These are phyloP conservation scores for Drosophila navojoa DNA, from an alignment of 1,140 invertebrate species.

Conservation along the genomic window DNA sequence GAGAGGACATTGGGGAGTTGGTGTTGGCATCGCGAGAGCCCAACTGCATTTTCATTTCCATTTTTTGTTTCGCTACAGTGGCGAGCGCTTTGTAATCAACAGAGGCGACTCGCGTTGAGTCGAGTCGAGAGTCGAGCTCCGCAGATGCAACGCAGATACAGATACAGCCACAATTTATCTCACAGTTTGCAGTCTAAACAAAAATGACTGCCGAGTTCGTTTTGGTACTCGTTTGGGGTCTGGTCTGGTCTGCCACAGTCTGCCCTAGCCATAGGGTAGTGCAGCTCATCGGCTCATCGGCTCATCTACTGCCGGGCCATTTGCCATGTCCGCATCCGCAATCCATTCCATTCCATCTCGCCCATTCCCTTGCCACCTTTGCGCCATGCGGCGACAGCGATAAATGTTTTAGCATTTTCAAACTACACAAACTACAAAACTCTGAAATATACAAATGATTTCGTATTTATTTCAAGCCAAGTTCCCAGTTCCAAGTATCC, in stretches of 20 bases:
- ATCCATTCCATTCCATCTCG: constrained; percentile 39
- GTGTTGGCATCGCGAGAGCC: constrained; percentile 23
- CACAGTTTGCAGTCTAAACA: constrained; percentile 82
- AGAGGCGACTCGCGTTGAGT: constrained; percentile 13
- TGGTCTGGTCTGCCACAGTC: constrained; percentile 14
- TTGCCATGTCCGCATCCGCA: constrained; percentile 70
- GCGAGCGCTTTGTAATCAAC: constrained; percentile 72
- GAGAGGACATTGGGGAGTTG: constrained; percentile 17
- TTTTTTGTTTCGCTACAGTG: constrained; percentile 57
- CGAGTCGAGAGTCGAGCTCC: constrained; percentile 28
- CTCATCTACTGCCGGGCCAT: constrained; percentile 71
- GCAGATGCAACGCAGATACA: constrained; percentile 68
- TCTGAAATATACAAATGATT: constrained; percentile 81
- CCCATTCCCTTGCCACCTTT: constrained; percentile 33
- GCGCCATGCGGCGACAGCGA: constrained; percentile 60
- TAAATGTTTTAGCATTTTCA: constrained; percentile 78
- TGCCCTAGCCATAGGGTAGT: constrained; percentile 30
- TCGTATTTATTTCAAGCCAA: constrained; percentile 75
- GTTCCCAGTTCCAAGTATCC: constrained; percentile 33
- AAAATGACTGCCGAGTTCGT: constrained; percentile 64
- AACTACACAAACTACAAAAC: constrained; percentile 72
- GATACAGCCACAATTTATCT: constrained; percentile 78
- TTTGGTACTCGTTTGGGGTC: background rate
- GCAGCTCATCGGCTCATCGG: constrained; percentile 58
- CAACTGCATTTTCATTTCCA: constrained; percentile 70